A percentile compares a stretch with the other conserved stretches of the same genome.
These are phyloP conservation scores for Drosophila grimshawi DNA, from an alignment of 1,140 invertebrate species.

Conservation along the genomic window DNA sequence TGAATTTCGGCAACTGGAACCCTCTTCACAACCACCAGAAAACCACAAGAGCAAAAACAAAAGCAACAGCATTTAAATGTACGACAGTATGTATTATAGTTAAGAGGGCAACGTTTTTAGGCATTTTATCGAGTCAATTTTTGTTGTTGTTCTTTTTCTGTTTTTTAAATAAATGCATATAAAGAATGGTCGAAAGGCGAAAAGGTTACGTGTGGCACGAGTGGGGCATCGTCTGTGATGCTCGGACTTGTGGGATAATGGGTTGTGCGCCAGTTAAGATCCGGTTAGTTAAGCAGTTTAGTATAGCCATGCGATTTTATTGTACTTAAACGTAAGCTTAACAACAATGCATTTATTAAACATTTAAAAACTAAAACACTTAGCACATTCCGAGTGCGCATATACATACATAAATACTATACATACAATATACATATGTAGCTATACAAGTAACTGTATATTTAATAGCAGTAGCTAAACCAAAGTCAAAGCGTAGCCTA, in stretches of 20 bases:
- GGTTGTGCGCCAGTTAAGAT: slow-evolving; percentile 21
- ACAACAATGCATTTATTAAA: slow-evolving; percentile 53
- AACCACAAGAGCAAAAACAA: neutral
- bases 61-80: neutral
- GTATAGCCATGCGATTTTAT: slow-evolving; percentile 46
- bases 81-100: neutral
- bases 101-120: slow-evolving; percentile 19
- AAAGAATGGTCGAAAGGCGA: neutral
- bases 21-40: neutral
- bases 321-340: slow-evolving; percentile 51
- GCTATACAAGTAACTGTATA: slow-evolving; percentile 64
- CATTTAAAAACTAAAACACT: slow-evolving; percentile 40
- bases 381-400: slow-evolving; percentile 29
- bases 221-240: slow-evolving; percentile 2
- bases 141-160: slow-evolving; percentile 1
- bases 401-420: slow-evolving; percentile 8
- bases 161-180: neutral
- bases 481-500: slow-evolving; percentile 52
- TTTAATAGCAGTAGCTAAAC: slow-evolving; percentile 72
- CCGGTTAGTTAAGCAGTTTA: slow-evolving; percentile 24
- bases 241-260: slow-evolving; percentile 7
- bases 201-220: neutral
- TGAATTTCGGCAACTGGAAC: neutral
- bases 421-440: slow-evolving; percentile 21
- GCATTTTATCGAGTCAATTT: slow-evolving; percentile 39